phyloP scores from a whole-genome alignment of 2,113 vertebrate genomes.

The Corythaixoides concolor region DNA sequence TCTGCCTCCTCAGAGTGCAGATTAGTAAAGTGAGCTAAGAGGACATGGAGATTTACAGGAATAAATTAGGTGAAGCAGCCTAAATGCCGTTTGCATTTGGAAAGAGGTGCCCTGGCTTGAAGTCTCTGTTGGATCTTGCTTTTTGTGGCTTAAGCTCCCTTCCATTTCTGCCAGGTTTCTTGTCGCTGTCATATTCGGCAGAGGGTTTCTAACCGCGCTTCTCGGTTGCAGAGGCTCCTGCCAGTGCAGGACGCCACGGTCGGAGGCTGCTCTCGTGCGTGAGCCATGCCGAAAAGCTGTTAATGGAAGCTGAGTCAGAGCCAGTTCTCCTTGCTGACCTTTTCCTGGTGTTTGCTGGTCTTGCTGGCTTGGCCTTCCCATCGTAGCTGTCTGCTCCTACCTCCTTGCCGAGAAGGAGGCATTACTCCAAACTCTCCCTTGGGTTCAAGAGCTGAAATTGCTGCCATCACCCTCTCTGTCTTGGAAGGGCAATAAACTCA shows the following conservation, averaged over 20 bases:
- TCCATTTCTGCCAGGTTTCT: background rate
- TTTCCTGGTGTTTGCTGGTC: background rate
- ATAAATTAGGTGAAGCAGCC: background rate
- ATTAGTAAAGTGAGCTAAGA: conserved; percentile 29
- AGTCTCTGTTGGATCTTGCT: background rate
- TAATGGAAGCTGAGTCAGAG: background rate
- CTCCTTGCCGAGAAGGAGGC: background rate
- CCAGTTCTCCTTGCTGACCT: background rate
- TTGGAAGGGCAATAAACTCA: background rate
- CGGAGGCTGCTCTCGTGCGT: background rate
- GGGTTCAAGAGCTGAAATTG: background rate
- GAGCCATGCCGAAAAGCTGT: background rate
- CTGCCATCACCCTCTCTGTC: background rate
- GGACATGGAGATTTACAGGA: background rate
- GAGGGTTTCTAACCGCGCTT: background rate
- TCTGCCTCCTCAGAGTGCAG: background rate
- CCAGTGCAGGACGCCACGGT: fast-evolving
- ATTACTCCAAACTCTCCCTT: background rate
- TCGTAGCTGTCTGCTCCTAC: background rate
- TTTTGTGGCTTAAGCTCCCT: background rate
- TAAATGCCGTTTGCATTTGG: background rate
- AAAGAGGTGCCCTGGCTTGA: background rate
- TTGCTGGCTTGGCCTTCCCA: background rate
- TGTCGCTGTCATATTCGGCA: background rate
- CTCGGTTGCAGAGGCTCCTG: background rate